These are phyloP conservation scores for Euphonia xanthogaster DNA, from an alignment of 2,797 vertebrate species.

Conservation along the genomic window DNA sequence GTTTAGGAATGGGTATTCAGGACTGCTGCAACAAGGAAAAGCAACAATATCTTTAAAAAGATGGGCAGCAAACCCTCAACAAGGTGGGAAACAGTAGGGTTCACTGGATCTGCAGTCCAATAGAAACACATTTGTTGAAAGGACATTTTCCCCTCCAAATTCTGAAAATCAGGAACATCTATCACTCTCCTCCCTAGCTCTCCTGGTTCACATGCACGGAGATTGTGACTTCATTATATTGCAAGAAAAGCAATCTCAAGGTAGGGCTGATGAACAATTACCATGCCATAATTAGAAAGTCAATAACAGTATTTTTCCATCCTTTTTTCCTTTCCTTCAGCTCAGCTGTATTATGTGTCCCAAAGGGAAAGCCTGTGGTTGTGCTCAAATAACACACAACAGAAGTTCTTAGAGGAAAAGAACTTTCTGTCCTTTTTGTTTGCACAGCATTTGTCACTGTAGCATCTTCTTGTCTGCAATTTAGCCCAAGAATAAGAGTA, in stretches of 20 bases:
- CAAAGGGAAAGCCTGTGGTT: neutral
- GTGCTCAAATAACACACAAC: neutral
- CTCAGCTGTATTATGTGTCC: neutral
- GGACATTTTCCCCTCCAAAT: neutral
- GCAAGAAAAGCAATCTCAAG: neutral
- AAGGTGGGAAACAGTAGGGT: neutral
- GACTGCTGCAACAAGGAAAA: neutral
- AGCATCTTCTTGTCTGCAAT: neutral
- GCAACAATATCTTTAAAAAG: neutral
- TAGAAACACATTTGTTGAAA: neutral
- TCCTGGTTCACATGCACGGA: neutral
- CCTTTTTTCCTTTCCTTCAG: neutral
- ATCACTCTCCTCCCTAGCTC: neutral
- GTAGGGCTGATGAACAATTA: neutral
- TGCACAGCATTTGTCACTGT: neutral
- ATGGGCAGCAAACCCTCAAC: neutral
- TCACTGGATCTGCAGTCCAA: neutral
- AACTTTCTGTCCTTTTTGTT: neutral
- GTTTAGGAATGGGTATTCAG: neutral
- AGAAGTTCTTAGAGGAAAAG: neutral
- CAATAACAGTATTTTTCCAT: neutral
- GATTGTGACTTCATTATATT: neutral
- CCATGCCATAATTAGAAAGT: neutral
- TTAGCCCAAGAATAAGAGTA: neutral
- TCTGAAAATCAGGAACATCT: neutral